Base-by-base conservation (phyloP, 2,797 vertebrate species). In the Danio kyathit region DNA sequence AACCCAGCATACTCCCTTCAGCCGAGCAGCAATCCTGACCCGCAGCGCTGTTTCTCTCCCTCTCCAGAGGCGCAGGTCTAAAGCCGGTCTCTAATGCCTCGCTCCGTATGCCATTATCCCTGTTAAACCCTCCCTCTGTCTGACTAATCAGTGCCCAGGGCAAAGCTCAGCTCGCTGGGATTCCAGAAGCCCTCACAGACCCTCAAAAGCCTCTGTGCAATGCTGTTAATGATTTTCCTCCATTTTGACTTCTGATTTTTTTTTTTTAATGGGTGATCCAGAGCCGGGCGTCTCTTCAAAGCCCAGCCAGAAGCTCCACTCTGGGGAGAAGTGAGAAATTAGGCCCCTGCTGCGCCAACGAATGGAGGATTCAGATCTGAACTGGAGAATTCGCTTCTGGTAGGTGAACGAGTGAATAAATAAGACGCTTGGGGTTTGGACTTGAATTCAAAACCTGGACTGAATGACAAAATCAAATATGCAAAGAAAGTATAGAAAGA, bases 81-180 rank as follows among this genome's bases (percentile, higher is more conserved):
- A 60, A 74, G 76, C 81, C 48, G 6, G 70, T 16, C 80, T 81
- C 75, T 64, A 74, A 48, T 49, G 61, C 63, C 29, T 54, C 49
- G n/a, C 83, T 82, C 65, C 80, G 75, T 75, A 59, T 63, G 66
- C 11, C 76, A 85, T 85, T 73, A 85, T 69, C 72, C 65, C 79
- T 61, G 49, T 59, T 71, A 82, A 85, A 80, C 72, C 80, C 43
- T 64, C 66, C 80, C 76, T 76, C 51, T 80, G 66, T 75, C 70
- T 38, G 59, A 43, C 72, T 82, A 82, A 85, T 80, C 84, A 76
- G 72, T 71, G 66, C 76, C 51, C 56, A 19, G 21, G 83, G 80
- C 71, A 41, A 65, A 64, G 76, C 60, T 76, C 63, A 66, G 56
- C 52, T 74, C 48, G 29, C 57, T 29, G 59, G 17, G 40, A 41